Base-by-base conservation (phyloP, 1,140 invertebrate species). In the Ceratoteleas bidentatus region DNA sequence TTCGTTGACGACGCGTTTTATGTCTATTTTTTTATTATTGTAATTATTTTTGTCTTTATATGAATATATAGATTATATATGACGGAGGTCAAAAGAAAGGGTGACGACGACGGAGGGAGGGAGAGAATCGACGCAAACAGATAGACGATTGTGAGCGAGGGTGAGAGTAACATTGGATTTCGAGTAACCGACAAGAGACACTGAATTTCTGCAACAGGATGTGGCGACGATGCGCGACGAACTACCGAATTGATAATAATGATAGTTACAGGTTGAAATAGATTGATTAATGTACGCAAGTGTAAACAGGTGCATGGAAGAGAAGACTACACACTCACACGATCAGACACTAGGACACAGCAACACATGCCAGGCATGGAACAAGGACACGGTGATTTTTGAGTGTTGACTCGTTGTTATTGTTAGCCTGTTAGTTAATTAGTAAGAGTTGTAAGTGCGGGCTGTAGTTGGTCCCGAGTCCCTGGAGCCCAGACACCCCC, bases 341-440 rank as follows among this genome's bases (percentile, higher is more conserved):
- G 88, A 84, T 89, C 85, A 89, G 85, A 90, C 82, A 83, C 81
- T 83, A 8, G 10, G 7, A 40, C 36, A 40, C 10, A 40, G 2
- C 5, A 9, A 40, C 36, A 40, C 36, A 40, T 40, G 24, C 24
- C 24, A 40, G 7, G 10, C 36, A 40, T 11, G 36, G 10, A 40
- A 40, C 36, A 40, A 8, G 36, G 36, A 40, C 43, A 45, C 43
- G n/a, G 24, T 24, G 24, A 84, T 85, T 90, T 91, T 90, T 90
- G 86, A 90, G 90, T 89, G 90, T 92, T 90, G 88, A 92, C 89
- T 92, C 88, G 90, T 92, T 92, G 90, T 92, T 91, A 92, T 92
- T 92, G 91, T 92, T 92, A 92, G 91, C 87, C 89, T 92, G 91
- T 92, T 92, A 92, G 91, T 92, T 92, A 92, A 92, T 92, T 92